Evolutionary conservation across 2,113 vertebrate species (phyloP), one percentile per base, ranked within the genome.

Genomic region (Orthochromis malagaraziensis): DNA sequence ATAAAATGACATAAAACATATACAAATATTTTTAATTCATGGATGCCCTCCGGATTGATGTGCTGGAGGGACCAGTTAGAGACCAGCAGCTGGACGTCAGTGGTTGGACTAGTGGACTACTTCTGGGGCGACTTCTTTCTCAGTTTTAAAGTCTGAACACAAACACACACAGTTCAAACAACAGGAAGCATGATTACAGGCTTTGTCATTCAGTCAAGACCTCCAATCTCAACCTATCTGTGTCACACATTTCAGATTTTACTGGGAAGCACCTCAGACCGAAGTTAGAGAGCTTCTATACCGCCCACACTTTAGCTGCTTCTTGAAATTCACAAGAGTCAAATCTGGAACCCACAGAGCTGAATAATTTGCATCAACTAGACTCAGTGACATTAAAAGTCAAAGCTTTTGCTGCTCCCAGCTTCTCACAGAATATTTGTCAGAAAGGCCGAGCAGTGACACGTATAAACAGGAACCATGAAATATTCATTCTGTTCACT

Each of bases 191-290:
- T 9, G 55, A 57, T 29, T 26, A 8, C 55, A 57, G 1, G 24
- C 55, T 57, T 29, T 29, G 55, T 5, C 3, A 2, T 57, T 57
- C 55, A 57, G 3, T 57, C 24, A 29, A 29, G 24, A 57, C 55
- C 55, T 57, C 55, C 51, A 1, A 8, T 26, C 6, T 29, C 3
- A 0, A 0, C 55, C 55, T 0, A 1, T 57, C 3, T 57, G 0
- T 0, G 21, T 16, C 24, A 29, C 55, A 14, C 13, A 58, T 1
- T 16, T 58, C 24, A 60, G 8, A 60, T 3, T 60, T 6, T 60
- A 1, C 57, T 60, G 14, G 5, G 3, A 19, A 60, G 0, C 57
- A 60, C 1, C 2, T 60, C 57, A 60, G 5, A 60, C 5, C 0
- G 1, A 17, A 31, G 0, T 31, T 26, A 60, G 3, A 58, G 26